These are phyloP conservation scores for Canis aureus DNA, from an alignment of 2,113 vertebrate genomes.

Conservation along the genomic window DNA sequence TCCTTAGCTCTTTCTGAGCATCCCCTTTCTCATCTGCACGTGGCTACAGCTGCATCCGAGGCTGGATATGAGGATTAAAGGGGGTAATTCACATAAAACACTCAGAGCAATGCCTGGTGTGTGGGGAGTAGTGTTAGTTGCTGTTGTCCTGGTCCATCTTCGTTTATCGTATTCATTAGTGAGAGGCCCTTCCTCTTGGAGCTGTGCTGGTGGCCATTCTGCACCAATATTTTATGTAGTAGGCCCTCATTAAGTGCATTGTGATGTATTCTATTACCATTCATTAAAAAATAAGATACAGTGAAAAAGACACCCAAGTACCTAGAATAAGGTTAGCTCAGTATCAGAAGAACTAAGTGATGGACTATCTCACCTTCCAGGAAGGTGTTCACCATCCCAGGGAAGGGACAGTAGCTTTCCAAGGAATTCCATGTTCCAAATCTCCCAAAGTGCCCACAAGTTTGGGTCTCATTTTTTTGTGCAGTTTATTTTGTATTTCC, in stretches of 20 bases:
- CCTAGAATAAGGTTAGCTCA: neutral
- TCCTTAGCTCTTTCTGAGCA: neutral
- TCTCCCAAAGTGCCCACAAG: neutral
- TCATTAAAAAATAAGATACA: neutral
- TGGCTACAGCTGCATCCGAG: accelerated
- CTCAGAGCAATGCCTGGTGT: neutral
- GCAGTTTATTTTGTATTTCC: neutral
- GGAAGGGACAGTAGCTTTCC: no score
- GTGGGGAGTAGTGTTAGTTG: no score
- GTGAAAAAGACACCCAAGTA: neutral
- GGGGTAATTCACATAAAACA: no score
- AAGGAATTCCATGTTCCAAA: neutral
- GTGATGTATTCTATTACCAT: no score
- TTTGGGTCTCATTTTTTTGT: neutral
- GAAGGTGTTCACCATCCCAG: accelerated
- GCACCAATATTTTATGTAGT: neutral
- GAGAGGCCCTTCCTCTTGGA: neutral
- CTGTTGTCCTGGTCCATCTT: accelerated
- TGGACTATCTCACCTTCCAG: accelerated
- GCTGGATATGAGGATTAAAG: neutral
- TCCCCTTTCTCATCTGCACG: neutral
- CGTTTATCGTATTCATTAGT: neutral
- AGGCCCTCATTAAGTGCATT: neutral
- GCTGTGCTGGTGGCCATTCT: neutral
- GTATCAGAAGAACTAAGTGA: accelerated